Evolutionary conservation across 2,797 vertebrate species (phyloP).

Genomic region (Sebastes iracundus): DNA sequence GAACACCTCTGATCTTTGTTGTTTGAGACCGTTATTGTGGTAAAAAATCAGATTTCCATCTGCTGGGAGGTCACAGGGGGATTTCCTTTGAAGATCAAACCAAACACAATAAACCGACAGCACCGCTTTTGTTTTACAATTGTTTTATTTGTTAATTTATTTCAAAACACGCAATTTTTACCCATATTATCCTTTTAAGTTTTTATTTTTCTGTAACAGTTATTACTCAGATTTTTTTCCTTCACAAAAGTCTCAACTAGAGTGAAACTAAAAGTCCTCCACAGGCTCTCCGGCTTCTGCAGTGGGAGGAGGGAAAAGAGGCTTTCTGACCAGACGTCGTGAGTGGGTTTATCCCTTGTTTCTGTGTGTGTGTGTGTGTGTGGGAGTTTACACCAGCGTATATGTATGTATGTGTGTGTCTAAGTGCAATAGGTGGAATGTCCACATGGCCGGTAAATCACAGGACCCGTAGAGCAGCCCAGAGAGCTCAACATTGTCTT

Average conservation of each 20-base stretch:
- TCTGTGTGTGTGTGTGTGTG: conserved; percentile 30
- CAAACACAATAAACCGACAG: conserved; percentile 59
- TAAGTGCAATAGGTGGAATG: conserved; percentile 76
- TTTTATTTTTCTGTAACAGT: conserved; percentile 88
- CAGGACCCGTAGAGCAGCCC: conserved; percentile 74
- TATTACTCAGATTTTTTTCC: conserved; percentile 86
- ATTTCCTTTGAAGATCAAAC: conserved; percentile 40
- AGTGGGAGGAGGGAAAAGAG: conserved; percentile 82
- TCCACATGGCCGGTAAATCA: conserved; percentile 67
- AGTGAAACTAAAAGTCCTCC: conserved; percentile 84
- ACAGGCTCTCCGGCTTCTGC: conserved; percentile 84
- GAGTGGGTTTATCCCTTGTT: conserved; percentile 39
- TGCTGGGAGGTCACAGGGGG: background rate
- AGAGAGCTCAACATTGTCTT: conserved; percentile 73
- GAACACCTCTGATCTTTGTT: conserved; percentile 7
- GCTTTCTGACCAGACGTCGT: conserved; percentile 72
- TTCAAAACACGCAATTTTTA: conserved; percentile 89
- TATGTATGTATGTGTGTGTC: conserved; percentile 20
- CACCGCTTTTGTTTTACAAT: conserved; percentile 79
- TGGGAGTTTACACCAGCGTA: conserved; percentile 27
- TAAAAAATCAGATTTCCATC: conserved; percentile 20
- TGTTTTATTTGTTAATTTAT: conserved; percentile 87
- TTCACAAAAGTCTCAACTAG: conserved; percentile 83
- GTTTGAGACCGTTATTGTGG: background rate
- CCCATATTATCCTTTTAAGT: conserved; percentile 87